Evolutionary conservation across 2,888 invertebrate species (phyloP), one percentile per base, ranked within the genome.

Genomic region (Hirudinaria manillensis): DNA sequence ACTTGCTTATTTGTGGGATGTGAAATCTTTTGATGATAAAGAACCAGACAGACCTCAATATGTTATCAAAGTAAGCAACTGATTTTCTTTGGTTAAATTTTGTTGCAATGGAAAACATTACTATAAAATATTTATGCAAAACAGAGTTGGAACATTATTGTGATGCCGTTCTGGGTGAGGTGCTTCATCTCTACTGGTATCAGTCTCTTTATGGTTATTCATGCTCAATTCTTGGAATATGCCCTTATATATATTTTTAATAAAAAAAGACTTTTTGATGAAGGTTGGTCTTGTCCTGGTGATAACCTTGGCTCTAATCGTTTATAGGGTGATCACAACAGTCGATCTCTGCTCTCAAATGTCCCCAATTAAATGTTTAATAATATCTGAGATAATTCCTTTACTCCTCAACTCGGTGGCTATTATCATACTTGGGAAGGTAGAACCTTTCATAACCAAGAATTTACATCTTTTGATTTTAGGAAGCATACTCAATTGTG

Each of bases 1-100:
- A 0, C 78, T 87, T 34, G 85, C 87, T 1, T 86, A 86, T 77
- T 82, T 85, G 77, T 87, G 87, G 87, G 85, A 87, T 76, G 86
- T 86, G 2, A 84, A 86, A 72, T 83, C 84, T 76, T 86, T 84
- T 79, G 86, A 86, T 74, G 81, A 82, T 10, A 82, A 82, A 34
- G 87, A 87, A 76, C 85, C 86, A 3, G 87, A 87, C 79, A 79
- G 87, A 76, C 87, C 87, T 10, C 79, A 83, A 75, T 84, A 83
- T 76, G 80, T 80, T 77, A 83, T 83, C 38, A 68, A 75, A 27
- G 38, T 27, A 61, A 1, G 10, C 13, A 21, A 29, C 29, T 61
- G 61, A 16, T 27, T 24, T 61, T 13, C n/a, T 61, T 61, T 24
- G 13, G 13, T 61, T 16, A 27, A 61, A 61, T 16, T 53, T 53